Evolutionary conservation across 2,888 invertebrate species (phyloP).

Genomic region (Dasysyrphus albostriatus): DNA sequence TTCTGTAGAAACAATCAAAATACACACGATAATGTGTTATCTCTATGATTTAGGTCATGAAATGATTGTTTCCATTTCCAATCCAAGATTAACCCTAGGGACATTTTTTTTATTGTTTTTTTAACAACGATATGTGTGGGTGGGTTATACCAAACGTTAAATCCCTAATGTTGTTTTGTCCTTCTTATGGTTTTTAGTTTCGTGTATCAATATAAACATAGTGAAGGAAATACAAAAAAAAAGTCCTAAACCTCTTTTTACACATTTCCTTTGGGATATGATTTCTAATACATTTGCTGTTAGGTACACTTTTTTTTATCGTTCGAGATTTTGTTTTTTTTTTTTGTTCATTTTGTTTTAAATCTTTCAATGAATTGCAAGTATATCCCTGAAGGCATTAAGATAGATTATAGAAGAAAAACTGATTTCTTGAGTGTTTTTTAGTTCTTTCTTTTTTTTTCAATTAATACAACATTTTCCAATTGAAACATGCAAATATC

Average conservation of each 20-base stretch:
- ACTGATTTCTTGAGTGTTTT: background rate
- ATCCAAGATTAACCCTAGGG: slow-evolving; percentile 20
- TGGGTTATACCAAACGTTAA: background rate
- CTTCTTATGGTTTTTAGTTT: background rate
- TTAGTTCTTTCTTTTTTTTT: background rate
- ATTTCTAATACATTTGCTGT: background rate
- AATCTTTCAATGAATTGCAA: background rate
- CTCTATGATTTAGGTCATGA: slow-evolving; percentile 24
- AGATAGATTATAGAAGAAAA: background rate
- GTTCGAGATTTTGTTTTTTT: background rate
- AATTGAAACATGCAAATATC: background rate
- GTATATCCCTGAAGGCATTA: background rate
- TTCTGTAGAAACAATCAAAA: background rate
- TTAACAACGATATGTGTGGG: background rate
- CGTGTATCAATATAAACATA: slow-evolving; percentile 21
- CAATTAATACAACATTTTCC: background rate
- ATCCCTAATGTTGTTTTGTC: background rate
- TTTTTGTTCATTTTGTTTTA: background rate
- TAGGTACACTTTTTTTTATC: background rate
- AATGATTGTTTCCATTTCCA: slow-evolving; percentile 26
- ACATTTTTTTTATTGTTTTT: background rate
- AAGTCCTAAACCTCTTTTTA: slow-evolving; percentile 15
- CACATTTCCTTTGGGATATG: slow-evolving; percentile 11
- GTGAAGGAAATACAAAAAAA: background rate
- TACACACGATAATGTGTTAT: slow-evolving; percentile 13